Percentiles rank a stretch among this genome's conserved stretches.
Conservation (phyloP, 1,140 invertebrate species). For the Geopemphigus sp. region DNA sequence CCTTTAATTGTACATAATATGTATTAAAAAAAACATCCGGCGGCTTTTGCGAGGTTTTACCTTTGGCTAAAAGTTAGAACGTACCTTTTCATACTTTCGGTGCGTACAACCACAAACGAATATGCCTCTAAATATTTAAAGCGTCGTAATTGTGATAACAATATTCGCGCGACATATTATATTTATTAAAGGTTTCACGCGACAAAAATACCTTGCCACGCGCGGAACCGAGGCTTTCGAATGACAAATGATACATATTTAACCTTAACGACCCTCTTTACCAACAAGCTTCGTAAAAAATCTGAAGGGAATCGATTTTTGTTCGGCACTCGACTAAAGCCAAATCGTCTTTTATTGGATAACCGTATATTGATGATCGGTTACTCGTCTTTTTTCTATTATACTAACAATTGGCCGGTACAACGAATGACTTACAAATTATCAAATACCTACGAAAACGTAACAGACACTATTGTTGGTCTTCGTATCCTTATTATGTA, state of each 20-base stretch:
- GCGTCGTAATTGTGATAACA: no score
- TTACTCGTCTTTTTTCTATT: neutral
- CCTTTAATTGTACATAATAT: no score
- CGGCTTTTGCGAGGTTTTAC: no score
- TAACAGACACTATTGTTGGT: no score
- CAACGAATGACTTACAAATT: neutral
- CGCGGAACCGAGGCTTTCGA: neutral
- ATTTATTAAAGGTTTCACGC: neutral
- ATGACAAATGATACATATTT: conserved; percentile 9
- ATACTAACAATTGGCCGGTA: neutral
- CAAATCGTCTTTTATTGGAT: neutral
- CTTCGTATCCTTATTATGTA: no score
- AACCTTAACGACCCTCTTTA: neutral
- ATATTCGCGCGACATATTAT: no score
- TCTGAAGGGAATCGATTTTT: neutral
- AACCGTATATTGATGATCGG: neutral
- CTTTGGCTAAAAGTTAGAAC: no score
- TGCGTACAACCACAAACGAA: no score
- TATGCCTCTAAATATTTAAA: no score
- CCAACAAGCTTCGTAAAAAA: neutral
- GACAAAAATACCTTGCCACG: neutral
- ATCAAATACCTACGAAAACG: no score
- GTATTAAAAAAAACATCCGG: no score
- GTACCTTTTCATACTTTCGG: no score
- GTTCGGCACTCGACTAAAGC: neutral